Percentiles rank a stretch among this genome's conserved stretches.
These are phyloP conservation scores for Aphelenchoides fujianensis DNA, from an alignment of 1,140 invertebrate species.

Conservation along the genomic window DNA sequence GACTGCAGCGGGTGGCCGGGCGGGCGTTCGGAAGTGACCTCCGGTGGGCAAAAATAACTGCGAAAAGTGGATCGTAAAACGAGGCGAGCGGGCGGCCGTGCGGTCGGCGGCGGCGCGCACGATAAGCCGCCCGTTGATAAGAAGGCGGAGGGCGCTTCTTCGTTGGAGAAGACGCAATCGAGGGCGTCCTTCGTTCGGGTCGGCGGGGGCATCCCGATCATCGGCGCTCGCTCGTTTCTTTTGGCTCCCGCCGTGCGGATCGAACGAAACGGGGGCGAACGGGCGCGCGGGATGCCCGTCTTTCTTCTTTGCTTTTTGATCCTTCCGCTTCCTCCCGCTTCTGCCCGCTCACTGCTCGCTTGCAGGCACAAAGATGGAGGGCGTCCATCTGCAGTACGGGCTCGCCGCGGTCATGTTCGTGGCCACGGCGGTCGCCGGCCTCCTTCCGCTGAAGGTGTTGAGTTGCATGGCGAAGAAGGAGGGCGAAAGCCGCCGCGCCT, in stretches of 20 bases:
- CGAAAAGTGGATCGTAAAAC: neutral
- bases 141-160: neutral
- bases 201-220: neutral
- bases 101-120: neutral
- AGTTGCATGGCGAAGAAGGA: constrained; percentile 33
- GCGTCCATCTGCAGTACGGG: constrained; percentile 39
- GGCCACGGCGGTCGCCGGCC: constrained; percentile 50
- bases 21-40: neutral
- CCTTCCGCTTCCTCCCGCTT: too few species aligned
- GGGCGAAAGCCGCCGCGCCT: constrained; percentile 26
- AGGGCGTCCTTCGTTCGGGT: neutral
- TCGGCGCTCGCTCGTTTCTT: too few species aligned
- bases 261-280: neutral
- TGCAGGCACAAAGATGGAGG: constrained; percentile 36
- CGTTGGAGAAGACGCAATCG: neutral
- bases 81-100: neutral
- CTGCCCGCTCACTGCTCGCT: too few species aligned
- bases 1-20: too few species aligned
- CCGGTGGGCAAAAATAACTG: constrained; percentile 5
- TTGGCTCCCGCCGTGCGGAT: neutral
- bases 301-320: too few species aligned
- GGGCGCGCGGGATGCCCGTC: too few species aligned
- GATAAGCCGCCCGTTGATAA: too few species aligned
- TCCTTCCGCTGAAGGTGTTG: constrained; percentile 47
- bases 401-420: constrained; percentile 53